phyloP scores from a whole-genome alignment of 2,113 vertebrate genomes.

The Himantopus leucocephalus region DNA sequence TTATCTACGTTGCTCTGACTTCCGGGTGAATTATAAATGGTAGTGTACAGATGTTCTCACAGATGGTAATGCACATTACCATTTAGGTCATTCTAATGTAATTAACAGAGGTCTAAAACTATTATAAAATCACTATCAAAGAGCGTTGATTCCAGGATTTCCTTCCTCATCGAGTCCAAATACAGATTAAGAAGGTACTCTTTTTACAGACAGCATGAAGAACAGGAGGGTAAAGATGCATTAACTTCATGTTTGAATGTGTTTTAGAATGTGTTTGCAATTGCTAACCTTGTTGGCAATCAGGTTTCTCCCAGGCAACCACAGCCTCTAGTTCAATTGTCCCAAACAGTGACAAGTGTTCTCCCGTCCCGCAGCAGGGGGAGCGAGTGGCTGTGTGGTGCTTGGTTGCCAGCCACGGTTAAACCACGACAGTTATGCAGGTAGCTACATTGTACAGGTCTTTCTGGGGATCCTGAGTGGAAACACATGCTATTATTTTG shows the following conservation, averaged over 20 bases:
- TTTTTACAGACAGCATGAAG: background rate
- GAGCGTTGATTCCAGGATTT: background rate
- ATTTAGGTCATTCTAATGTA: background rate
- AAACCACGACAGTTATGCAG: background rate
- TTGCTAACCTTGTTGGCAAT: background rate
- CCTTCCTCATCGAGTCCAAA: background rate
- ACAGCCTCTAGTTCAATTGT: background rate
- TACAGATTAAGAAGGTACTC: background rate
- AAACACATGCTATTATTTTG: background rate
- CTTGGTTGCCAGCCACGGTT: background rate
- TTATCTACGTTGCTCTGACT: background rate
- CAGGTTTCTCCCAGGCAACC: background rate
- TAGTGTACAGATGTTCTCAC: background rate
- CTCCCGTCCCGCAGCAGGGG: accelerated
- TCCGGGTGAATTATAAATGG: background rate
- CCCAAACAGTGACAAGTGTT: background rate
- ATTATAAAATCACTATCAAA: background rate
- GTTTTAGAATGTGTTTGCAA: background rate
- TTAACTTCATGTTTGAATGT: background rate
- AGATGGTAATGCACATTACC: background rate
- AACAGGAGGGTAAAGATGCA: background rate
- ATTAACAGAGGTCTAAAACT: background rate
- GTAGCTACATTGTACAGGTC: background rate
- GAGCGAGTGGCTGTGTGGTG: accelerated
- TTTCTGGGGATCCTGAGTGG: background rate